A percentile compares a stretch with the other conserved stretches of the same genome.
Conservation (phyloP, 2,797 vertebrate species). For the Sparus aurata region DNA sequence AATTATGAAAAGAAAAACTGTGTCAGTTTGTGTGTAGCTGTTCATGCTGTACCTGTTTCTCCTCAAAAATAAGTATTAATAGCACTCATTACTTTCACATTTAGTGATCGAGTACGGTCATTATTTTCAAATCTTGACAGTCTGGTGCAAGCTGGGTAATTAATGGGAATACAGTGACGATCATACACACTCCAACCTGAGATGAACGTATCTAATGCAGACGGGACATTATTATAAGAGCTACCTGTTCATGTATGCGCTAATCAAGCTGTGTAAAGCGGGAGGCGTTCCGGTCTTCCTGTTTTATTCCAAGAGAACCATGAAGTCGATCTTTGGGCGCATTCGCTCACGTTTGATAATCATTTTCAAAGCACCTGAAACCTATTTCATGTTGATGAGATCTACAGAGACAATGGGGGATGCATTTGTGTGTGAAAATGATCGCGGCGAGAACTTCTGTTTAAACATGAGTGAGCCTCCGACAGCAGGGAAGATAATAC, state of each 20-base stretch:
- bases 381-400: conserved; percentile 29
- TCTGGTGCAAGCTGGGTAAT: conserved; percentile 38
- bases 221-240: conserved; percentile 33
- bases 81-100: conserved; percentile 62
- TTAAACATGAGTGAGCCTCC: conserved; percentile 35
- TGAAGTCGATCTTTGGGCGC: conserved; percentile 43
- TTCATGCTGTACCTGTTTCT: conserved; percentile 5
- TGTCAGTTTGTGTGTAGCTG: conserved; percentile 7
- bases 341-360: conserved; percentile 26
- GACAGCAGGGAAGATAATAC: conserved; percentile 28
- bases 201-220: conserved; percentile 28
- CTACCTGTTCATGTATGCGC: conserved; percentile 41
- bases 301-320: conserved; percentile 35
- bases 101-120: conserved; percentile 47
- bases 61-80: conserved; percentile 59
- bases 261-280: conserved; percentile 33
- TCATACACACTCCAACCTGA: background rate
- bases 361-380: conserved; percentile 30
- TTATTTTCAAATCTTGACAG: conserved; percentile 58
- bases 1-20: background rate
- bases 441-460: conserved; percentile 32
- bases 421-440: conserved; percentile 26
- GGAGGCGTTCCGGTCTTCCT: conserved; percentile 3
- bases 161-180: conserved; percentile 26
- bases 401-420: background rate